Conservation (phyloP, 1,140 invertebrate genomes). For the Drosophila micromelanica region DNA sequence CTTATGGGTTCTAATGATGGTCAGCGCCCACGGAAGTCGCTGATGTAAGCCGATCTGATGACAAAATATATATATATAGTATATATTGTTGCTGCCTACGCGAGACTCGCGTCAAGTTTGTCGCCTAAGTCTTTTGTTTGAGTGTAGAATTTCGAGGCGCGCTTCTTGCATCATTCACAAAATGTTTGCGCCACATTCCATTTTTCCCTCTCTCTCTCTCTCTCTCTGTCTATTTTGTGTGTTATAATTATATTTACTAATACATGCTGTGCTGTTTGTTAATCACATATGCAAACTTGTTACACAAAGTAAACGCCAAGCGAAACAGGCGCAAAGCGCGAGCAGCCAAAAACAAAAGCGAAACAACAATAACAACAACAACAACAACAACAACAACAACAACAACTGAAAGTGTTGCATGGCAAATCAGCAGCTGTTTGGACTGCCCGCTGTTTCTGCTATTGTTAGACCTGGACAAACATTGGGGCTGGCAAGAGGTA, state of each 20-base stretch:
- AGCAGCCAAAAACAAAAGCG: slow-evolving; percentile 42
- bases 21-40: slow-evolving; percentile 20
- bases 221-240: slow-evolving; percentile 1
- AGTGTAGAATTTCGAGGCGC: slow-evolving; percentile 35
- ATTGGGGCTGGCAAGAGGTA: slow-evolving; percentile 4
- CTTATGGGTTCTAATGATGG: background rate
- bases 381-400: slow-evolving; percentile 40
- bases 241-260: slow-evolving; percentile 76
- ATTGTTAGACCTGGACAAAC: slow-evolving; percentile 41
- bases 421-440: slow-evolving; percentile 39
- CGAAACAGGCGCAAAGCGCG: slow-evolving; percentile 27
- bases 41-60: slow-evolving; percentile 37
- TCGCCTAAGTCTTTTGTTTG: slow-evolving; percentile 51
- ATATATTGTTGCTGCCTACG: slow-evolving; percentile 12
- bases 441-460: slow-evolving; percentile 26
- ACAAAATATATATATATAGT: slow-evolving; percentile 4
- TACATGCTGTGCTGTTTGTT: slow-evolving; percentile 65
- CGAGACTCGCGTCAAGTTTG: slow-evolving; percentile 25
- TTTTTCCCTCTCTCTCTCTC: slow-evolving; percentile 26
- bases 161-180: slow-evolving; percentile 50
- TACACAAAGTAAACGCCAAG: slow-evolving; percentile 61
- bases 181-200: slow-evolving; percentile 46
- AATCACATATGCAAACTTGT: slow-evolving; percentile 81
- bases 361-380: slow-evolving; percentile 59
- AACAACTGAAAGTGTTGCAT: slow-evolving; percentile 36